phyloP scores from a whole-genome alignment of 2,113 vertebrate species.

The Vidua chalybeata region DNA sequence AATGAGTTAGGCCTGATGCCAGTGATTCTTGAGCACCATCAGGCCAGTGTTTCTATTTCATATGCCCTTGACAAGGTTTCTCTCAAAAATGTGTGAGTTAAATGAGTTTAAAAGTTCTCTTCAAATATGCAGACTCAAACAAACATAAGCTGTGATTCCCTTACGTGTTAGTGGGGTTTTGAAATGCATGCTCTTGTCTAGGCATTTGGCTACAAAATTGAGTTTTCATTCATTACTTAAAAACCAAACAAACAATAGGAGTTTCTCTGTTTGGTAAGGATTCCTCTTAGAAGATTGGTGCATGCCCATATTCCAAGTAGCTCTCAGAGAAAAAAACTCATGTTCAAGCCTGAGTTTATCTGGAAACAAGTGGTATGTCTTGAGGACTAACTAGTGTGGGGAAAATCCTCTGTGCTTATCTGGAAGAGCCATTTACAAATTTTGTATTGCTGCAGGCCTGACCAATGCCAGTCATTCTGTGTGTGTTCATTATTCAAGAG shows the following conservation, averaged over 20 bases:
- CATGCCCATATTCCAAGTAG: not conserved
- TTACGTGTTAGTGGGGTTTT: not conserved
- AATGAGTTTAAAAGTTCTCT: slow-evolving; percentile 40
- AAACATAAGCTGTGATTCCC: not conserved
- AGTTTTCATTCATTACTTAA: not conserved
- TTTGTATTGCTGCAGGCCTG: not conserved
- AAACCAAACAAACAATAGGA: not conserved
- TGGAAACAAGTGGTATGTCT: not conserved
- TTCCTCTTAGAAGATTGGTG: not conserved
- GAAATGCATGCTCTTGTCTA: not conserved
- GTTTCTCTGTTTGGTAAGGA: not conserved
- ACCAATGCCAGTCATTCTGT: rapidly evolving
- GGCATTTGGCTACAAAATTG: not conserved
- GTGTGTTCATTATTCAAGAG: not conserved
- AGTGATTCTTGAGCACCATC: slow-evolving; percentile 46
- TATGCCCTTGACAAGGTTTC: slow-evolving; percentile 51
- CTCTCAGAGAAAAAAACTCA: not conserved
- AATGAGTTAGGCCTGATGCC: slow-evolving; percentile 74
- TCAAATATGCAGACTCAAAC: slow-evolving; percentile 26
- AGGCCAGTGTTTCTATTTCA: slow-evolving; percentile 55
- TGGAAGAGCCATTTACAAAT: not conserved
- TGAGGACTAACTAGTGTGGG: not conserved
- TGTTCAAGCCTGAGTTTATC: not conserved
- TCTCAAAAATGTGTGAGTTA: slow-evolving; percentile 56
- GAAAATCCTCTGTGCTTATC: not conserved